Conservation (phyloP, 2,797 vertebrate species). For the Lycodopsis pacificus region DNA sequence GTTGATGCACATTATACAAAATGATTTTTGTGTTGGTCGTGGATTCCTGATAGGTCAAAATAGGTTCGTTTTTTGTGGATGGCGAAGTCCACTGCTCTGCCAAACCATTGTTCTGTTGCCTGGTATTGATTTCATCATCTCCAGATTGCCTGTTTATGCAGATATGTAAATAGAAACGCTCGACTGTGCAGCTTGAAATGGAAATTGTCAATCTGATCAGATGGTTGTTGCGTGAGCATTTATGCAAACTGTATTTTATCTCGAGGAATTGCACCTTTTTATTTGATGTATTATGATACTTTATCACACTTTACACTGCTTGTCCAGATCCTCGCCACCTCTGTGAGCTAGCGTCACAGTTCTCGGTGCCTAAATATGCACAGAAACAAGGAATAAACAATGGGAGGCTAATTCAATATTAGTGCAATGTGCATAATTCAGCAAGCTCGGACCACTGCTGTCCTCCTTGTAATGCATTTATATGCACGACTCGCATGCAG, state of each 20-base stretch:
- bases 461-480: not conserved
- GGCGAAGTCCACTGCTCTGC: not conserved
- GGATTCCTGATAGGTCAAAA: slow-evolving; percentile 19
- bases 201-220: slow-evolving; percentile 24
- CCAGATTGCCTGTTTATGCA: slow-evolving; percentile 57
- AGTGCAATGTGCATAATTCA: slow-evolving; percentile 14
- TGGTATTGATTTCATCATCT: slow-evolving; percentile 47
- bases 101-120: slow-evolving; percentile 6
- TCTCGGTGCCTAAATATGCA: slow-evolving; percentile 3
- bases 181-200: slow-evolving; percentile 24
- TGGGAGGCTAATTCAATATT: not conserved
- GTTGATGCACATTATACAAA: not conserved
- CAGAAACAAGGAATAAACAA: slow-evolving; percentile 11
- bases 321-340: not conserved
- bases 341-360: slow-evolving; percentile 1
- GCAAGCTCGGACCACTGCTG: not conserved
- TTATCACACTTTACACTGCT: not conserved
- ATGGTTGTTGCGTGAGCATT: slow-evolving; percentile 31
- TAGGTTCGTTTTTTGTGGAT: slow-evolving; percentile 16
- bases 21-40: slow-evolving; percentile 24
- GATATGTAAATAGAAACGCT: slow-evolving; percentile 43
- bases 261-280: slow-evolving; percentile 4
- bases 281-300: not conserved
- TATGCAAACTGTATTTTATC: not conserved
- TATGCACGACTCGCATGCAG: not conserved